Percentiles rank a stretch among this genome's conserved stretches.
Conservation (phyloP, 2,888 invertebrate genomes). For the Emmelina monodactyla region DNA sequence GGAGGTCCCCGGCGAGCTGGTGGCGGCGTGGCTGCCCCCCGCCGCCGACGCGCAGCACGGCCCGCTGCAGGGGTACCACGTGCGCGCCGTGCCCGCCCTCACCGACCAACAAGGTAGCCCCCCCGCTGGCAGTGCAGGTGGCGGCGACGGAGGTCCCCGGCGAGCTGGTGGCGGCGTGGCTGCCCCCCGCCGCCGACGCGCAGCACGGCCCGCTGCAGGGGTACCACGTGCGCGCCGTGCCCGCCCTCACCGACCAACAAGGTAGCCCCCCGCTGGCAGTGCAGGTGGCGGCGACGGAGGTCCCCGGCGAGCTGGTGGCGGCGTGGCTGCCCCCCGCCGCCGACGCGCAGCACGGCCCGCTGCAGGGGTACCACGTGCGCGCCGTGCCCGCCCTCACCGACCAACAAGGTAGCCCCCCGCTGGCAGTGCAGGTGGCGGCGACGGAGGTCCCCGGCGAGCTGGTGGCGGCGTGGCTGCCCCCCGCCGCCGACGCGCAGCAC, state of each 20-base stretch:
- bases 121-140: constrained; percentile 48
- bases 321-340: constrained; percentile 49
- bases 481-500: constrained; percentile 43
- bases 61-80: constrained; percentile 47
- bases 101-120: too few relatives aligned
- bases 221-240: constrained; percentile 52
- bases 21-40: constrained; percentile 48
- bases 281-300: constrained; percentile 48
- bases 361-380: constrained; percentile 55
- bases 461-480: constrained; percentile 45
- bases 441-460: constrained; percentile 52
- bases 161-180: constrained; percentile 45
- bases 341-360: constrained; percentile 42
- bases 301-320: constrained; percentile 46
- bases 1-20: constrained; percentile 47
- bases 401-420: too few relatives aligned
- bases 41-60: constrained; percentile 47
- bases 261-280: constrained; percentile 45
- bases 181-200: constrained; percentile 44
- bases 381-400: too few relatives aligned
- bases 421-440: constrained; percentile 49
- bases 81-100: constrained; percentile 49
- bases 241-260: too few relatives aligned
- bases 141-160: constrained; percentile 52
- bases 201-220: constrained; percentile 49